phyloP scores from a whole-genome alignment of 2,113 vertebrate species.

The Benitochromis conjunctus region DNA sequence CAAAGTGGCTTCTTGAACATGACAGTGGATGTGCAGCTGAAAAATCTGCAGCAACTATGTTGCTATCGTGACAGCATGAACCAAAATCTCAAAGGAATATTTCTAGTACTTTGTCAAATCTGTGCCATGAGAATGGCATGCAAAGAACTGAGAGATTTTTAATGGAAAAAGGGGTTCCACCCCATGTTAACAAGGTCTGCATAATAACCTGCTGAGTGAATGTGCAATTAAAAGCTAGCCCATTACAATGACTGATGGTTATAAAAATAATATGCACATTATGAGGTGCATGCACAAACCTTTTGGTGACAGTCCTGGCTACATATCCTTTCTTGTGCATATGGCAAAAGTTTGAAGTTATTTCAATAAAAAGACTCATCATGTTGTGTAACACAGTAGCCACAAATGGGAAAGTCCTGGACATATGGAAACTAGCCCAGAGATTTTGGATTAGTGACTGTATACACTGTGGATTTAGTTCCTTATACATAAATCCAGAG shows the following conservation, averaged over 20 bases:
- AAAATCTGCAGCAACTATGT: neutral
- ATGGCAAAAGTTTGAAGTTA: neutral
- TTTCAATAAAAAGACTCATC: neutral
- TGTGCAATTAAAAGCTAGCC: neutral
- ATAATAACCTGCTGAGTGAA: neutral
- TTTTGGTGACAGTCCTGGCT: neutral
- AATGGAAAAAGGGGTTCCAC: neutral
- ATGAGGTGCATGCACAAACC: neutral
- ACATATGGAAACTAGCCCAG: neutral
- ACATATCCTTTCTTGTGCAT: rapidly evolving
- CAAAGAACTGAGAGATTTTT: neutral
- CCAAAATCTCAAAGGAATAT: neutral
- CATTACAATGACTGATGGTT: neutral
- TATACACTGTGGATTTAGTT: neutral
- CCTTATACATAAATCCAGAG: neutral
- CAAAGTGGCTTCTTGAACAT: neutral
- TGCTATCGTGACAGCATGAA: neutral
- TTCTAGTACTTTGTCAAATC: neutral
- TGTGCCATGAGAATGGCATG: neutral
- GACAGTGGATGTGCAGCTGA: neutral
- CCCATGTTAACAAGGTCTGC: neutral
- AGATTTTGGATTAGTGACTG: neutral
- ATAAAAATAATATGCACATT: neutral
- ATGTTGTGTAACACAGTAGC: neutral
- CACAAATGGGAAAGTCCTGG: neutral